Evolutionary conservation across 1,140 invertebrate genomes (phyloP).

Genomic region (Drosophila virilis): DNA sequence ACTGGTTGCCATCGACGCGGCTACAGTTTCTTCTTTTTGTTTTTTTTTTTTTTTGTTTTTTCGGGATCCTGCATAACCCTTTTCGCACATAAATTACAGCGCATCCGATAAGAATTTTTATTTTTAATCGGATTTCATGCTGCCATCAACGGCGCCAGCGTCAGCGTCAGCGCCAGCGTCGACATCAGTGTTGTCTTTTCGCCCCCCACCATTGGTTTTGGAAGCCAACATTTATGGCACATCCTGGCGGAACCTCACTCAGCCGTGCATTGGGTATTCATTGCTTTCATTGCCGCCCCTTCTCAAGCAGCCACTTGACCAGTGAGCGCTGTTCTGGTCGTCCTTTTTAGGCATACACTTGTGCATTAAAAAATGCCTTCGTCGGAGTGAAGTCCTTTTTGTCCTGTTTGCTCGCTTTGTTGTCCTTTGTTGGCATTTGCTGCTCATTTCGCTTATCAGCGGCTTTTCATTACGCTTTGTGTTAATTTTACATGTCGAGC

Average conservation of each 20-base stretch:
- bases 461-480: conserved; percentile 80
- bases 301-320: conserved; percentile 68
- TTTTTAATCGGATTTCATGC: conserved; percentile 84
- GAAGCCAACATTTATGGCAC: conserved; percentile 79
- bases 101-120: conserved; percentile 84
- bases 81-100: conserved; percentile 84
- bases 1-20: conserved; percentile 77
- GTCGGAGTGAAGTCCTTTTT: conserved; percentile 29
- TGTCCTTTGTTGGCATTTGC: conserved; percentile 69
- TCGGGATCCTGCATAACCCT: conserved; percentile 73
- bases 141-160: conserved; percentile 69
- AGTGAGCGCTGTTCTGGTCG: conserved; percentile 29
- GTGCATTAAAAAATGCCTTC: conserved; percentile 67
- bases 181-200: conserved; percentile 52
- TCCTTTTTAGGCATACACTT: conserved; percentile 47
- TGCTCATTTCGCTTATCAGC: conserved; percentile 81
- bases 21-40: conserved; percentile 60
- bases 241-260: conserved; percentile 64
- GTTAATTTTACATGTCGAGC: conserved; percentile 70
- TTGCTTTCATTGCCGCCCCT: conserved; percentile 44
- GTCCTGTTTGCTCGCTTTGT: conserved; percentile 50
- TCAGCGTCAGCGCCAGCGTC: conserved; percentile 28
- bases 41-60: conserved; percentile 28
- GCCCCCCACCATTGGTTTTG: conserved; percentile 54
- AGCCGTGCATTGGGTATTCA: conserved; percentile 43